Evolutionary conservation across 2,797 vertebrate species (phyloP), one percentile per base, ranked within the genome.

Genomic region (Podarcis siculus): DNA sequence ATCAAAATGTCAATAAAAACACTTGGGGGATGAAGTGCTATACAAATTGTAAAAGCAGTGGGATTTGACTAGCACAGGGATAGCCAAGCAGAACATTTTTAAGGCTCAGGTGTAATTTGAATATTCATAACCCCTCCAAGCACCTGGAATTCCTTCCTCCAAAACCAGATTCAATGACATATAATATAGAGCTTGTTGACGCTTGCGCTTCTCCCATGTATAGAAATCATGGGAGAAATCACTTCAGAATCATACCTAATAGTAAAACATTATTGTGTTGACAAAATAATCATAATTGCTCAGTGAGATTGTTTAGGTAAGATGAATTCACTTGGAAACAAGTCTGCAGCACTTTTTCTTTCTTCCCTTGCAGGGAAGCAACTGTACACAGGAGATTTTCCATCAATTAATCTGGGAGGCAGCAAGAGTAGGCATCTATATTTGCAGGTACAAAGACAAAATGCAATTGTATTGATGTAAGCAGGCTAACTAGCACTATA

Each of bases 241-340:
- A 42, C 17, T 85, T 64, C 35, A 35, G 64, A 66, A 82, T 64
- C 37, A 75, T 49, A 35, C n/a, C 55, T 55, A 79, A 86, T 17
- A 49, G 15, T 27, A 37, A 58, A 5, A 15, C 8, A 45, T 79
- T 58, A 79, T 8, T 25, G 27, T 32, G 4, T 25, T 71, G 32
- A 58, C 4, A 45, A 72, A 84, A 61, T 19, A 12, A 83, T 72
- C 45, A 85, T n/a, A 42, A 84, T 42, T 49, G 13, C 69, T 37
- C 4, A 39, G 66, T 8, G 25, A 81, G 55, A 73, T 37, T 23
- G 8, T 42, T 80, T 85, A 13, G n/a, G 23, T 79, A 81, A 55
- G 25, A 75, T 64, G 66, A 66, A 80, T n/a, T 89, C 42, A 81
- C 58, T 61, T 35, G 15, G 42, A 89, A 89, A 85, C 64, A 88